These are phyloP conservation scores for Limulus polyphemus DNA, from an alignment of 2,888 invertebrate genomes.

Conservation along the genomic window DNA sequence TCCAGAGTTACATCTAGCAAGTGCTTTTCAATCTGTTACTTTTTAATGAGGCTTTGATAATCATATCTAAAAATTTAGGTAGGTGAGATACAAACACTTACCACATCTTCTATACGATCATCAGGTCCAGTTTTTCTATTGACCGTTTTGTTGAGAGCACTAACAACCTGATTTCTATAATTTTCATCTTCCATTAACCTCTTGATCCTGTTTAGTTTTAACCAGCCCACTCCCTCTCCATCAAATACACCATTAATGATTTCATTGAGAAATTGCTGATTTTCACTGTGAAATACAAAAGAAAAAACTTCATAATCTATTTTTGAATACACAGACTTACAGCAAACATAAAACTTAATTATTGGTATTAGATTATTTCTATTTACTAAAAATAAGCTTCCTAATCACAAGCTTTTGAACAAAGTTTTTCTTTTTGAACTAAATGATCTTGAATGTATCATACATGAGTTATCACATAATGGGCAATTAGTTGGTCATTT, in stretches of 20 bases:
- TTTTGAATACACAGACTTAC: neutral
- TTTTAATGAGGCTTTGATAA: too few relatives aligned
- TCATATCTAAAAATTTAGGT: too few relatives aligned
- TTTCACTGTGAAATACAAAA: conserved; percentile 47
- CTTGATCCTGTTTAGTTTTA: conserved; percentile 78
- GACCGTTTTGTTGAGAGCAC: conserved; percentile 83
- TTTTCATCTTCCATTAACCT: conserved; percentile 99
- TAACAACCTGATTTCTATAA: conserved; percentile 86
- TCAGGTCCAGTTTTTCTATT: conserved; percentile 86
- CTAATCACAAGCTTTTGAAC: too few relatives aligned
- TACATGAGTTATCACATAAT: too few relatives aligned
- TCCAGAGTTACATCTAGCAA: too few relatives aligned
- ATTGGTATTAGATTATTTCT: too few relatives aligned
- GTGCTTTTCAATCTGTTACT: too few relatives aligned
- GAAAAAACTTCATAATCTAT: neutral
- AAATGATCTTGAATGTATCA: too few relatives aligned
- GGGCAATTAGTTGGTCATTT: too few relatives aligned
- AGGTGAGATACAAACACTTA: conserved; percentile 41
- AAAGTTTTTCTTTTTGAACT: too few relatives aligned
- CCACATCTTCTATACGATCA: conserved; percentile 95
- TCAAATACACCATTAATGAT: conserved; percentile 67
- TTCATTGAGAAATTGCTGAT: conserved; percentile 88
- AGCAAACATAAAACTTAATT: neutral
- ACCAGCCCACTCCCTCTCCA: conserved; percentile 93
- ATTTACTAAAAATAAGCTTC: too few relatives aligned